phyloP scores from a whole-genome alignment of 1,140 invertebrate genomes.

The Ectropis grisescens region DNA sequence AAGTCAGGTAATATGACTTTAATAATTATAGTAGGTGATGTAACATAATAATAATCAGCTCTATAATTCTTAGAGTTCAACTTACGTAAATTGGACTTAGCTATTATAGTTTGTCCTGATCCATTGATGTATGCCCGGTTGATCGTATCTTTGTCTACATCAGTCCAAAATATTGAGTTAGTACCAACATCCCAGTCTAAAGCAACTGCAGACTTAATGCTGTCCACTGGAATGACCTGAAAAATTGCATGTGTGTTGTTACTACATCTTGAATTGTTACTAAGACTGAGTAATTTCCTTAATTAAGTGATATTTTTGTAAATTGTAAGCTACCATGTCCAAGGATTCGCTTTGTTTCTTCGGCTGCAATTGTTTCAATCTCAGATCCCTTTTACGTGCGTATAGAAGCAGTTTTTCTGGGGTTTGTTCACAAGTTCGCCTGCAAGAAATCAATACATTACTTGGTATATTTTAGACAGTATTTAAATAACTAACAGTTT shows the following conservation, averaged over 20 bases:
- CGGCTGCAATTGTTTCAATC: constrained; percentile 77
- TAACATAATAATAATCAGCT: too few relatives aligned
- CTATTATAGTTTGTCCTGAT: constrained; percentile 78
- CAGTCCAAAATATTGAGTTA: constrained; percentile 90
- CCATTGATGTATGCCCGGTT: constrained; percentile 84
- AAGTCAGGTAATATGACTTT: too few relatives aligned
- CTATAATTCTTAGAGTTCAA: too few relatives aligned
- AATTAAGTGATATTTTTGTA: too few relatives aligned
- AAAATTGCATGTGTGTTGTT: background rate
- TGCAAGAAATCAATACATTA: constrained; percentile 26
- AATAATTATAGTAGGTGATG: too few relatives aligned
- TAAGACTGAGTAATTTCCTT: too few relatives aligned
- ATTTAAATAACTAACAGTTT: too few relatives aligned
- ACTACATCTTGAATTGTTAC: too few relatives aligned
- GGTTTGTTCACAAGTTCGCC: constrained; percentile 78
- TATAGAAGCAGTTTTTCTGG: constrained; percentile 86
- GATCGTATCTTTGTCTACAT: constrained; percentile 86
- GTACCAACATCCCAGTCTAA: constrained; percentile 86
- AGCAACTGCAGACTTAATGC: constrained; percentile 85
- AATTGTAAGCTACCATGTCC: constrained; percentile 71
- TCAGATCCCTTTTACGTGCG: constrained; percentile 85
- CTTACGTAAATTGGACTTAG: constrained; percentile 77
- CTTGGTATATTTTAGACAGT: too few relatives aligned
- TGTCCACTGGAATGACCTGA: constrained; percentile 82
- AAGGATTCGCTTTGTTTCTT: constrained; percentile 76